Conservation (phyloP, 2,797 vertebrate genomes). For the Brachymystax lenok region DNA sequence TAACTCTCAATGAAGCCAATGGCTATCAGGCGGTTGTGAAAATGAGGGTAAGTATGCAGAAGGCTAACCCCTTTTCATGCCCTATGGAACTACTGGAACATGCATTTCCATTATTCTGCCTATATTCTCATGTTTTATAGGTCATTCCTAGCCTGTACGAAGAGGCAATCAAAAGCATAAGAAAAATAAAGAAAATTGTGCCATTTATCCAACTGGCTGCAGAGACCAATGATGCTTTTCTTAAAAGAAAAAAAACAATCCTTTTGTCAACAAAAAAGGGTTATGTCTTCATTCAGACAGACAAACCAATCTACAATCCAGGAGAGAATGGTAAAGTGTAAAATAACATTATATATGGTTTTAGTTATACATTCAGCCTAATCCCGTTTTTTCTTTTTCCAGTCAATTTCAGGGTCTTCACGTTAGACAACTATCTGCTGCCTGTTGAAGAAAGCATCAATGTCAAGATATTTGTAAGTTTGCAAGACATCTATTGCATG, state of each 20-base stretch:
- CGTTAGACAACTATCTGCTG: constrained; percentile 67
- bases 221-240: constrained; percentile 40
- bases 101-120: neutral
- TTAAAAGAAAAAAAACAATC: neutral
- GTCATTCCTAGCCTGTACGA: constrained; percentile 26
- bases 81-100: too few relatives aligned
- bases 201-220: constrained; percentile 47
- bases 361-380: neutral
- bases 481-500: neutral
- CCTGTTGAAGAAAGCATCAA: constrained; percentile 51
- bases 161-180: neutral
- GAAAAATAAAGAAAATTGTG: neutral
- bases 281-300: constrained; percentile 75
- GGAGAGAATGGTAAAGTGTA: constrained; percentile 56
- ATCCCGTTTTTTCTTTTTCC: neutral
- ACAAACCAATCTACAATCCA: constrained; percentile 75
- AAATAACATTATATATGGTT: too few relatives aligned
- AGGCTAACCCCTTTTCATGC: too few relatives aligned
- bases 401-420: constrained; percentile 72
- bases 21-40: constrained; percentile 62
- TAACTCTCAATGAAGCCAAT: constrained; percentile 60
- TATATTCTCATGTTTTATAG: constrained; percentile 35
- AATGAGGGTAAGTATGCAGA: constrained; percentile 55
- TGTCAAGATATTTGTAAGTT: constrained; percentile 66
- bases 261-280: constrained; percentile 68